These are phyloP conservation scores for Phoxinus phoxinus DNA, from an alignment of 2,113 vertebrate species.

Conservation along the genomic window DNA sequence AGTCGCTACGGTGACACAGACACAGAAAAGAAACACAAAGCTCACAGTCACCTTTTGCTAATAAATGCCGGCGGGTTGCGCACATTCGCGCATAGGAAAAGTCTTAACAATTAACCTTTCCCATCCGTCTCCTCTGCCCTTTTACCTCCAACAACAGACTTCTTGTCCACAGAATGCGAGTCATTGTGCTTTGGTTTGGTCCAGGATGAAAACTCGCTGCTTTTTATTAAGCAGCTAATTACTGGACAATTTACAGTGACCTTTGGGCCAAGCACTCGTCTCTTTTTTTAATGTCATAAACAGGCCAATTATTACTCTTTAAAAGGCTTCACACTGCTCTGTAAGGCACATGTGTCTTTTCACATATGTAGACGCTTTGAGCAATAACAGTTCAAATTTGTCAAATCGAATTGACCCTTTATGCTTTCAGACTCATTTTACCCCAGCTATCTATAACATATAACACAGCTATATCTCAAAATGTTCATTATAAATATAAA, in stretches of 20 bases:
- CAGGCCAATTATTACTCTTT: conserved; percentile 16
- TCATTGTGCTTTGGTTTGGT: conserved; percentile 25
- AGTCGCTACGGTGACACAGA: not conserved
- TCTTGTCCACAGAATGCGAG: conserved; percentile 35
- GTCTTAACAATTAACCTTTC: conserved; percentile 56
- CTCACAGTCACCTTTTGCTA: conserved; percentile 25
- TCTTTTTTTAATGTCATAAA: not conserved
- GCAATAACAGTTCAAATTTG: not conserved
- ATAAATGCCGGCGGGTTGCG: not conserved
- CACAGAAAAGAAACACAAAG: not conserved
- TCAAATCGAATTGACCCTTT: not conserved
- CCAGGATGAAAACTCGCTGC: not conserved
- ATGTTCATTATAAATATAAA: not conserved
- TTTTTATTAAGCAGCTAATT: conserved; percentile 29
- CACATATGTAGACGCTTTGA: not conserved
- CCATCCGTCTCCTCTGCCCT: conserved; percentile 44
- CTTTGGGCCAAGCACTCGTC: not conserved
- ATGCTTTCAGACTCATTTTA: not conserved
- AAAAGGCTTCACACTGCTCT: not conserved
- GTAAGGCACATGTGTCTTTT: not conserved
- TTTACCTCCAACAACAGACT: conserved; percentile 34
- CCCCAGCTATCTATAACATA: not conserved
- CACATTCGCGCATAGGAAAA: conserved; percentile 28
- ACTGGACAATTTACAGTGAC: conserved; percentile 1
- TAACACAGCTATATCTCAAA: not conserved